Evolutionary conservation across 2,888 invertebrate genomes (phyloP).

Genomic region (Melinaea marsaeus): DNA sequence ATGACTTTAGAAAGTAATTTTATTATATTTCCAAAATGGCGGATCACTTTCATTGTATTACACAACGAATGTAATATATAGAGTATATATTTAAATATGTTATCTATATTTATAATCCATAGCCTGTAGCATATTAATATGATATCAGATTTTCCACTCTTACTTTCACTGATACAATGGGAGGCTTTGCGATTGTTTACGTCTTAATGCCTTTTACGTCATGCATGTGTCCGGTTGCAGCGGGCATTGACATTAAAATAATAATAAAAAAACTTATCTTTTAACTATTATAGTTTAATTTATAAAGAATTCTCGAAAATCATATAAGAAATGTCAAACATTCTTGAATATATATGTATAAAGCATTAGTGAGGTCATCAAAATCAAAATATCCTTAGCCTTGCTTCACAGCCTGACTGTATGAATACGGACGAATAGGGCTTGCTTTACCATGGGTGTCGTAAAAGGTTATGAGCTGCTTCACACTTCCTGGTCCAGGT

Average conservation of each 20-base stretch:
- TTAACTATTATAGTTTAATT: neutral
- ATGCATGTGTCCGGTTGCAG: conserved; percentile 61
- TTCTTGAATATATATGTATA: neutral
- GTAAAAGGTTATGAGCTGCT: conserved; percentile 63
- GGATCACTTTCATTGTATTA: conserved; percentile 21
- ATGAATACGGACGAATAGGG: conserved; percentile 63
- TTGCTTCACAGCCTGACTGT: conserved; percentile 71
- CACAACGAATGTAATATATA: neutral
- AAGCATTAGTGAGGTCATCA: neutral
- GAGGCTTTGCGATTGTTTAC: conserved; percentile 49
- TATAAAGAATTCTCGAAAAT: neutral
- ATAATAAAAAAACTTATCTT: conserved; percentile 1
- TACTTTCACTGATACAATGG: conserved; percentile 53
- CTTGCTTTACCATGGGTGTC: conserved; percentile 66
- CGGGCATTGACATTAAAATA: conserved; percentile 51
- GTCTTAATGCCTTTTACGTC: conserved; percentile 52
- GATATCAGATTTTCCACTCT: conserved; percentile 30
- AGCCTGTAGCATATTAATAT: conserved; percentile 12
- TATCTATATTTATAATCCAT: conserved; percentile 8
- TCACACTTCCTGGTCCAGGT: conserved; percentile 64
- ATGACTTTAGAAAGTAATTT: conserved; percentile 35
- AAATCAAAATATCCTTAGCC: conserved; percentile 40
- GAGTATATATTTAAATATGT: neutral
- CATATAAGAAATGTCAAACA: neutral
- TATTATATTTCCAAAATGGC: conserved; percentile 22